Conservation (phyloP, 2,113 vertebrate genomes). For the Neodon shergylaensis region DNA sequence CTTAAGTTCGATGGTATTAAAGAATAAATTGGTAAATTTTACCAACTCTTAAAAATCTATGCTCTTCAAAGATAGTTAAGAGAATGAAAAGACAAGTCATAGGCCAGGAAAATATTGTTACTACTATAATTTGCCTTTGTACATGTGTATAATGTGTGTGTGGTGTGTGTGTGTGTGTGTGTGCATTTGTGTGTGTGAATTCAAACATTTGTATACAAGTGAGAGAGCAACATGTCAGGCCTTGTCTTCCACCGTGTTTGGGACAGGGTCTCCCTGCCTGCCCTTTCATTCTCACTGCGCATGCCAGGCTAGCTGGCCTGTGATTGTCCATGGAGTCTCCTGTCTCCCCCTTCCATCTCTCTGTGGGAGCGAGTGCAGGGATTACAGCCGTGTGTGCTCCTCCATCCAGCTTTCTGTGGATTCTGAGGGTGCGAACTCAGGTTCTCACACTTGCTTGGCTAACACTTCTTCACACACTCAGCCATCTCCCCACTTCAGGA, state of each 20-base stretch:
- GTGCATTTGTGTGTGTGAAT: neutral
- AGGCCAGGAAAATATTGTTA: neutral
- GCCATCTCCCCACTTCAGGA: neutral
- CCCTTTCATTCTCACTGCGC: neutral
- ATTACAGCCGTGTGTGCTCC: neutral
- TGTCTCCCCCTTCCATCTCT: neutral
- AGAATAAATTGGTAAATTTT: constrained; percentile 24
- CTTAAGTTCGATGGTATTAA: neutral
- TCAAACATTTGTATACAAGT: neutral
- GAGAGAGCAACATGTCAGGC: neutral
- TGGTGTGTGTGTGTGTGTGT: neutral
- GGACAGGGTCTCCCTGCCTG: neutral
- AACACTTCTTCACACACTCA: neutral
- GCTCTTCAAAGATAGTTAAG: constrained; percentile 7
- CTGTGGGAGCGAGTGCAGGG: neutral
- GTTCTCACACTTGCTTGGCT: neutral
- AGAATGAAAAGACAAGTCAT: neutral
- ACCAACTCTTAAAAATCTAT: constrained; percentile 23
- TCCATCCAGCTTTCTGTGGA: neutral
- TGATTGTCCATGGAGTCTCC: too few species aligned
- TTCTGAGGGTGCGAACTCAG: neutral
- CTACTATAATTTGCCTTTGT: neutral
- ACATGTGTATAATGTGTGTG: neutral
- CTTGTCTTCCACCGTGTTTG: too few species aligned
- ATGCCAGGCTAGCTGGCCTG: neutral